Evolutionary conservation across 23 tunicate genomes (phyloP).

Genomic region (Halocynthia aurantium): DNA sequence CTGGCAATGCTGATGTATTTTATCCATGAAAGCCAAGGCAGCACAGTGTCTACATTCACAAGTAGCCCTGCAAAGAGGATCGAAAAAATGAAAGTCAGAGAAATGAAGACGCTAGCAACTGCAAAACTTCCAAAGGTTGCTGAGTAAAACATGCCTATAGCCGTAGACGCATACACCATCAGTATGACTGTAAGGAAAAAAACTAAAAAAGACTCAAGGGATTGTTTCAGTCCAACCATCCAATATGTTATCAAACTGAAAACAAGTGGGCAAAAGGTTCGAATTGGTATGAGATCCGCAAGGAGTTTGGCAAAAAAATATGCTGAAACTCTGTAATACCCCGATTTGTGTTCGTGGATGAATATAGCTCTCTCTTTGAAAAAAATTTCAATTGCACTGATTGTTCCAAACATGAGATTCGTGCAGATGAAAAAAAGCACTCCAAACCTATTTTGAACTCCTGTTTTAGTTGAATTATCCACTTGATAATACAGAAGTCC

Average conservation of each 20-base stretch:
- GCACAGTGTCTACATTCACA: slow-evolving; percentile 50
- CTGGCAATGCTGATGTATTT: slow-evolving; percentile 72
- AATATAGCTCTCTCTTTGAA: slow-evolving; percentile 71
- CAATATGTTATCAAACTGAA: slow-evolving; percentile 86
- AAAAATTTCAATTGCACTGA: slow-evolving; percentile 75
- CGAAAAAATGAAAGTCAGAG: slow-evolving; percentile 65
- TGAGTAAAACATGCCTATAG: slow-evolving; percentile 74
- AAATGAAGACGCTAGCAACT: slow-evolving; percentile 51
- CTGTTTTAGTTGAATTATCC: slow-evolving; percentile 56
- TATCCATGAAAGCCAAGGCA: slow-evolving; percentile 86
- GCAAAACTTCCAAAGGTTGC: slow-evolving; percentile 49
- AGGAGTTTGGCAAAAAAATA: slow-evolving; percentile 65
- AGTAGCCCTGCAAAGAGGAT: slow-evolving; percentile 82
- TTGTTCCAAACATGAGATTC: slow-evolving; percentile 65
- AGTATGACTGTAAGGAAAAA: slow-evolving; percentile 56
- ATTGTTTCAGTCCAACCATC: slow-evolving; percentile 92
- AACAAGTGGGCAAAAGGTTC: slow-evolving; percentile 71
- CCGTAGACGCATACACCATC: slow-evolving; percentile 59
- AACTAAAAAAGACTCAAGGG: slow-evolving; percentile 55
- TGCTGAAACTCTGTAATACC: slow-evolving; percentile 71
- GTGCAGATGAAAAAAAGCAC: slow-evolving; percentile 84
- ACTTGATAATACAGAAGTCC: slow-evolving; percentile 82
- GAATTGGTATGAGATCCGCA: slow-evolving; percentile 91
- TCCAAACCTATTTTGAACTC: slow-evolving; percentile 94
- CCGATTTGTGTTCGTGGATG: slow-evolving; percentile 80